Evolutionary conservation across 2,113 vertebrate species (phyloP).

Genomic region (Reinhardtius hippoglossoides): DNA sequence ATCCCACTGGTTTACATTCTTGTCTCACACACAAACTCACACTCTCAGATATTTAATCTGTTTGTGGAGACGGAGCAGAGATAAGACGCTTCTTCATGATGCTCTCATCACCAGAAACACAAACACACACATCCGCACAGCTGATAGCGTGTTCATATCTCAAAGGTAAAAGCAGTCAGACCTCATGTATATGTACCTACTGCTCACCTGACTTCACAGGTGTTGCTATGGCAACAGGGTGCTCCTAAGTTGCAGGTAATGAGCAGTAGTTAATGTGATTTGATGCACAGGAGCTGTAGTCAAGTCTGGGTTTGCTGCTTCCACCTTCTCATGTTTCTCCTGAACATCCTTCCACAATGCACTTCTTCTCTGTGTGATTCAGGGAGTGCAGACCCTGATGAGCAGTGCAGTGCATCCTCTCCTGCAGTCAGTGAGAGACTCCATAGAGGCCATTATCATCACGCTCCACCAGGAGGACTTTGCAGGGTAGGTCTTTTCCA

Average conservation of each 20-base stretch:
- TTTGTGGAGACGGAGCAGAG: neutral
- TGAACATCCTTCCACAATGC: neutral
- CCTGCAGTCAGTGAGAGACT: constrained; percentile 93
- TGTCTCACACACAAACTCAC: neutral
- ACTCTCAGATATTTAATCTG: neutral
- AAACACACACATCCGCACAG: neutral
- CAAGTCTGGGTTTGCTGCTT: neutral
- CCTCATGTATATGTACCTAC: neutral
- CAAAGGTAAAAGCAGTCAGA: neutral
- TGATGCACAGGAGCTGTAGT: neutral
- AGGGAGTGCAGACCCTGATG: constrained; percentile 92
- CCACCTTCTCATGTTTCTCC: neutral
- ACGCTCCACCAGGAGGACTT: constrained; percentile 98
- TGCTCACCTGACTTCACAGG: neutral
- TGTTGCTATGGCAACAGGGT: constrained; percentile 32
- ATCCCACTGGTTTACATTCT: too few species aligned
- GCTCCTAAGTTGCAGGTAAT: neutral
- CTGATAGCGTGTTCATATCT: neutral
- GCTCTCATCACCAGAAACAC: neutral
- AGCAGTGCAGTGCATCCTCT: constrained; percentile 91
- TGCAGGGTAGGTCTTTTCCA: constrained; percentile 81
- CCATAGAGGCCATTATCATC: constrained; percentile 96
- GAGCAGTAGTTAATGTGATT: neutral
- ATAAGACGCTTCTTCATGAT: too few species aligned
- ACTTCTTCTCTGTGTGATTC: constrained; percentile 2